Base-by-base conservation (phyloP, 23 tunicate species). In the Ciona savignyi region DNA sequence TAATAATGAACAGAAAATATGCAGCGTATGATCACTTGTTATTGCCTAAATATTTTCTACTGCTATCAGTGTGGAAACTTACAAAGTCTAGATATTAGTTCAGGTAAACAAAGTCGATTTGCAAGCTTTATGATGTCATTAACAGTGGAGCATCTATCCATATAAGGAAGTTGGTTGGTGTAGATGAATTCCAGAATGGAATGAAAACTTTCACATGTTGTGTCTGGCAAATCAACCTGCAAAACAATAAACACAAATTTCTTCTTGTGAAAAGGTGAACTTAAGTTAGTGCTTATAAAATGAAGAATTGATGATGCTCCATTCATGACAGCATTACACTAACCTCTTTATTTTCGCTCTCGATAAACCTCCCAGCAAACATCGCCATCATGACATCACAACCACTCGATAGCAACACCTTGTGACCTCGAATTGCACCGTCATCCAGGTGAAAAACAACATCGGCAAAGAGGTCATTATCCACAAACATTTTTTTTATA, bases 311-410 rank as follows among this genome's bases (percentile, higher is more conserved):
- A 49, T 11, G 20, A 49, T 11, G 15, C 20, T 11, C 15, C 61
- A 11, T 49, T 49, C 20, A 11, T 20, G 15, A 49, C 20, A 20
- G 61, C 61, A 49, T 49, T 49, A n/a, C n/a, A n/a, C n/a, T n/a
- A n/a, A 86, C 86, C 72, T 75, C 51, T 35, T 82, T 82, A 35
- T 78, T 73, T 56, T 70, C 80, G 68, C 87, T 88, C 73, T 88
- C 96, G 21, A 88, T 69, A 34, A 88, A 90, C 4, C 49, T 63
- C 51, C 97, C 89, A 22, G 77, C 74, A 35, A 92, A 81, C 98
- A 92, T 92, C 3, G 98, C 98, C 26, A 70, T 76, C 98, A 92
- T 92, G 27, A 92, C 35, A 64, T 92, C 98, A 80, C 91, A 85
- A 1, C 87, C 87, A 51, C 73, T 51, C 4, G 85, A 56, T 19